Evolutionary conservation across 1,140 invertebrate genomes (phyloP).

Genomic region (Popillia japonica): DNA sequence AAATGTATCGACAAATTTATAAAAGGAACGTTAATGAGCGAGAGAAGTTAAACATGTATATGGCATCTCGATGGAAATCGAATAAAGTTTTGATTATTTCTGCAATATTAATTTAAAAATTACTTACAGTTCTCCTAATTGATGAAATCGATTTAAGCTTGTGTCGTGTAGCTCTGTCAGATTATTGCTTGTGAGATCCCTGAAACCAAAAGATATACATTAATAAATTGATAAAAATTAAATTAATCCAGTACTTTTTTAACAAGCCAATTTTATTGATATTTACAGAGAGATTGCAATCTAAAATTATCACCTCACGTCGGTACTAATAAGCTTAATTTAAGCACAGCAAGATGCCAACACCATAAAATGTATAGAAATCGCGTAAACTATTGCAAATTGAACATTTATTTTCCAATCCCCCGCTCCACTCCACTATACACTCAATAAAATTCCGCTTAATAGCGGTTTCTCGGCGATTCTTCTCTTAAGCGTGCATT

Average conservation of each 20-base stretch:
- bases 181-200: constrained; percentile 25
- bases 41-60: too few relatives aligned
- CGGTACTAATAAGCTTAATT: neutral
- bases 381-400: neutral
- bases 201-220: constrained; percentile 14
- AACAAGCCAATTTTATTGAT: too few relatives aligned
- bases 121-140: constrained; percentile 35
- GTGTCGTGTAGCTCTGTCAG: constrained; percentile 17
- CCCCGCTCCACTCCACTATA: neutral
- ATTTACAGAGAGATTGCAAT: neutral
- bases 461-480: neutral
- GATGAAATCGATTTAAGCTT: constrained; percentile 16
- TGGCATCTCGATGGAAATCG: too few relatives aligned
- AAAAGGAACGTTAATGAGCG: neutral
- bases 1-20: neutral
- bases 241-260: too few relatives aligned
- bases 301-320: neutral
- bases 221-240: neutral
- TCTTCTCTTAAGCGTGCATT: constrained; percentile 1
- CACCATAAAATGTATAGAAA: neutral
- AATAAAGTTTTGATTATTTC: too few relatives aligned
- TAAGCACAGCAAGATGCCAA: neutral
- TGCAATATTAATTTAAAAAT: too few relatives aligned
- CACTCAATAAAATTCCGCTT: neutral
- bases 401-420: constrained; percentile 10